Base-by-base conservation (phyloP, 2,113 vertebrate species). In the Stercorarius parasiticus region DNA sequence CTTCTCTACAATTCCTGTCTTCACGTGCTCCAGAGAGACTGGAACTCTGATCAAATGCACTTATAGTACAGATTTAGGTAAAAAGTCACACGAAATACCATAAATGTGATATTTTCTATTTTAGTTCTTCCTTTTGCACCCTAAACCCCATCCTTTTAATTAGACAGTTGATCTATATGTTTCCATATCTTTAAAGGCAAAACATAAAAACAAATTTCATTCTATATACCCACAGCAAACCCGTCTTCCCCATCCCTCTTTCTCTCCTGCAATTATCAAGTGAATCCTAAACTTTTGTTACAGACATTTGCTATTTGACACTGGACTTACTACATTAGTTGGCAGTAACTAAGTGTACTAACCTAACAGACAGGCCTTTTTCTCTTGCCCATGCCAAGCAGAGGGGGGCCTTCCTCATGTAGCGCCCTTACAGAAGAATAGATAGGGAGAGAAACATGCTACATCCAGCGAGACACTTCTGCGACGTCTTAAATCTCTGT, bases 101-200 rank as follows among this genome's bases (percentile, higher is more conserved):
- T 2, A 38, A 78, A 52, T 3, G 4, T 15, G 29, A 20, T 8
- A 30, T 71, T 53, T 72, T 55, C 43, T 84, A 2, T 40, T 47
- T 79, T 40, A 53, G 11, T 32, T 70, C 30, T 79, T 89, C 2
- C 8, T 82, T 86, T 88, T 84, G 20, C 49, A 55, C 52, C 36
- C 49, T 53, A 62, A 76, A 45, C 36, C 70, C 32, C 38, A 52
- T 49, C 34, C 8, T 69, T 81, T 61, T 34, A 64, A 38, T 65
- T 52, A 36, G 8, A 43, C 5, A 67, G 6, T 6, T 49, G 25
- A 43, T 34, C 6, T 0, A 8, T 10, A 16, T 16, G 0, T 47
- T 50, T 58, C 23, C 22, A 2, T 32, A 21, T 15, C 22, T 95
- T 78, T 40, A 90, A 82, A 65, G 40, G 34, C 34, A 93, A 81